These are phyloP conservation scores for Mactra quadrangularis DNA, from an alignment of 1,140 invertebrate species.

Conservation along the genomic window DNA sequence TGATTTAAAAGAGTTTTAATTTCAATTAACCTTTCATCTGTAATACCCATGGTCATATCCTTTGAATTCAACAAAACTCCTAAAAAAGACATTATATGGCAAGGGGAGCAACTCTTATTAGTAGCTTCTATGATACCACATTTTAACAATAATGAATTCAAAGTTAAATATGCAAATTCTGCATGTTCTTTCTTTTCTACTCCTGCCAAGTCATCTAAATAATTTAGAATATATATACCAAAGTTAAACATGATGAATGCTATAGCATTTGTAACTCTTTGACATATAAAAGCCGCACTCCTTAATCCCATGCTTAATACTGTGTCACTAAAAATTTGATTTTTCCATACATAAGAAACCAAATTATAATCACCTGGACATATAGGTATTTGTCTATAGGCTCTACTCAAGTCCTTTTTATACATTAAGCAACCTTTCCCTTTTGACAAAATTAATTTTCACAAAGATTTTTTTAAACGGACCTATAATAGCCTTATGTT, in stretches of 20 bases:
- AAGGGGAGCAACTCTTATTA: conserved; percentile 23
- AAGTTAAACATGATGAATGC: no score
- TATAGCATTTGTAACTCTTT: no score
- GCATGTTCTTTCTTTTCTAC: no score
- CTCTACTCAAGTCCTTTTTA: no score
- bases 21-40: not conserved
- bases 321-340: not conserved
- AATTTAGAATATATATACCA: no score
- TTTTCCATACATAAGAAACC: conserved; percentile 28
- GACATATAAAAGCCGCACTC: no score
- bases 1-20: no score
- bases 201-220: no score
- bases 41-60: not conserved
- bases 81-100: conserved; percentile 1
- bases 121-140: not conserved
- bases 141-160: no score
- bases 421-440: not conserved
- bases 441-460: not conserved
- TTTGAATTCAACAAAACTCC: no score
- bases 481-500: no score
- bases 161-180: no score
- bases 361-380: conserved; percentile 12
- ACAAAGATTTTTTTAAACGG: conserved; percentile 24
- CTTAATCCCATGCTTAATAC: conserved; percentile 3
- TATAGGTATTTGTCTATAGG: conserved; percentile 15